Evolutionary conservation across 2,888 invertebrate species (phyloP).

Genomic region (Plebejus melissa): DNA sequence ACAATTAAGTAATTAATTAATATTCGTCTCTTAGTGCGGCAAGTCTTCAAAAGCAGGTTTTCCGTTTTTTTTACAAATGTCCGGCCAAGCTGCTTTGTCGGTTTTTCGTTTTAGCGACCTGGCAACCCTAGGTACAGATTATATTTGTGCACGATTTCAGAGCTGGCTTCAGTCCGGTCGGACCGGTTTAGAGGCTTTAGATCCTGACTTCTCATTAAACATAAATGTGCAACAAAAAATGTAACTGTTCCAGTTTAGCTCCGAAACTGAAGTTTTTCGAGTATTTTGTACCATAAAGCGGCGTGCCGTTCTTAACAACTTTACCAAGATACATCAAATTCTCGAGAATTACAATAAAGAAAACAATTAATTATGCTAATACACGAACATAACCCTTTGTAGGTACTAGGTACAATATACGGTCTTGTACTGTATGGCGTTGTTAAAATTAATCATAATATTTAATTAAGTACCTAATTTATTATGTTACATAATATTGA

Average conservation of each 20-base stretch:
- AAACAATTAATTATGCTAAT: too few relatives aligned
- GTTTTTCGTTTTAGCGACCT: conserved; percentile 43
- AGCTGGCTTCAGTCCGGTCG: conserved; percentile 61
- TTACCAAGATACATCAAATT: background rate
- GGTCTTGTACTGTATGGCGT: too few relatives aligned
- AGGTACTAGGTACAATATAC: too few relatives aligned
- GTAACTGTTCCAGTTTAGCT: background rate
- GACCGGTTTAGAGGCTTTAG: conserved; percentile 70
- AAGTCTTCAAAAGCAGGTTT: too few relatives aligned
- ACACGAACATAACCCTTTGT: too few relatives aligned
- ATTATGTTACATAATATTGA: background rate
- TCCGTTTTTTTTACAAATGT: too few relatives aligned
- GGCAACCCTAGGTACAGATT: conserved; percentile 6
- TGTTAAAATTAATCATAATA: too few relatives aligned
- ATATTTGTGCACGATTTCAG: conserved; percentile 55
- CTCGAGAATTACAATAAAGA: too few relatives aligned
- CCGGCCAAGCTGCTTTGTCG: too few relatives aligned
- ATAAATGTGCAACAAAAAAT: conserved; percentile 42
- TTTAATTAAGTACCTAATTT: background rate
- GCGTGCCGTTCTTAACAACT: background rate
- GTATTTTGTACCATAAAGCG: conserved; percentile 1
- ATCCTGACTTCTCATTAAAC: conserved; percentile 40
- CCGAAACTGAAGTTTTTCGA: background rate
- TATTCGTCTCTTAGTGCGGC: too few relatives aligned
- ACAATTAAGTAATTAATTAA: too few relatives aligned